phyloP scores from a whole-genome alignment of 2,797 vertebrate genomes.

The Glossophaga mutica region DNA sequence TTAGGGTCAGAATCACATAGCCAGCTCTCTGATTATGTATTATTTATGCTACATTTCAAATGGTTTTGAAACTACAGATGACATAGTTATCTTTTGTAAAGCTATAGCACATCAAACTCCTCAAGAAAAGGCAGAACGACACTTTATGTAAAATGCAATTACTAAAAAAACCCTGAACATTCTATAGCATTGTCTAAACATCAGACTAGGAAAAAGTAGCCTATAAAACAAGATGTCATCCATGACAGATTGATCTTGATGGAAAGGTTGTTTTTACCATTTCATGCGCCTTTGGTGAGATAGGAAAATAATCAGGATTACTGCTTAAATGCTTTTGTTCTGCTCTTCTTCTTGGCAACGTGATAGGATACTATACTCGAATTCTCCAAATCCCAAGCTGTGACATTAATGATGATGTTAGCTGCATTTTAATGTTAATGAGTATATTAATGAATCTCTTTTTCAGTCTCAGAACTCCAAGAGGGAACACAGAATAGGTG shows the following conservation, averaged over 20 bases:
- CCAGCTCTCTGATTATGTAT: neutral
- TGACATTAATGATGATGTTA: slow-evolving; percentile 64
- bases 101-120: neutral
- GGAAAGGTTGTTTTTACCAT: slow-evolving; percentile 49
- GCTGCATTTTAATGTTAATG: slow-evolving; percentile 57
- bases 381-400: slow-evolving; percentile 64
- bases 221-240: slow-evolving; percentile 37
- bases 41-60: neutral
- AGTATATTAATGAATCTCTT: slow-evolving; percentile 50
- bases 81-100: neutral
- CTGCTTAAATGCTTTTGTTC: neutral
- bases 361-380: slow-evolving; percentile 63
- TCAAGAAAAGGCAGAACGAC: neutral
- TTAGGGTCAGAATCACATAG: neutral
- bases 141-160: neutral
- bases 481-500: neutral
- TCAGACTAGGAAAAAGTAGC: slow-evolving; percentile 16
- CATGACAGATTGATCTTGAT: slow-evolving; percentile 38
- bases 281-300: slow-evolving; percentile 47
- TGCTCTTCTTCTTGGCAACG: slow-evolving; percentile 54
- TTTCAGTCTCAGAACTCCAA: slow-evolving; percentile 38
- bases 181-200: neutral
- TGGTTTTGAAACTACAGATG: neutral
- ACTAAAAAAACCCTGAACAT: neutral
- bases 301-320: slow-evolving; percentile 42